A percentile compares a stretch with the other conserved stretches of the same genome.
These are phyloP conservation scores for Agelastica alni DNA, from an alignment of 2,888 invertebrate species.

Conservation along the genomic window DNA sequence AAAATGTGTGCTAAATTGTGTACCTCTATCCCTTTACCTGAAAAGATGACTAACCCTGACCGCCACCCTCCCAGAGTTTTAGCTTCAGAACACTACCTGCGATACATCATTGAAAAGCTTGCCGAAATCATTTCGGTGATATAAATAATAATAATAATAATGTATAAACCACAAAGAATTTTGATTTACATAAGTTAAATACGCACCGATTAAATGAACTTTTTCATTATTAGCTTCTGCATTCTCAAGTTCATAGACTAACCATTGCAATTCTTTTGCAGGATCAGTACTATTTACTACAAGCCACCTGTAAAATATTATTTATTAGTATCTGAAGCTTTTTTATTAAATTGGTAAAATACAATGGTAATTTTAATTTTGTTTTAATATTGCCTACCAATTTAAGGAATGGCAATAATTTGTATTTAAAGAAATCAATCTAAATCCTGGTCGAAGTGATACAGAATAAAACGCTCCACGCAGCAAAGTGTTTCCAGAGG, in stretches of 20 bases:
- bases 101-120: too few species aligned
- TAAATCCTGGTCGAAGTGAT: conserved; percentile 83
- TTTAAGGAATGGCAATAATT: conserved; percentile 94
- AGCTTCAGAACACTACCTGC: too few species aligned
- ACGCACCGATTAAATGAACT: conserved; percentile 86
- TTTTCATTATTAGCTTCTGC: conserved; percentile 92
- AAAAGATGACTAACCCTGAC: too few species aligned
- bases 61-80: too few species aligned
- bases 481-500: conserved; percentile 77
- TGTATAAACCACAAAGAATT: too few species aligned
- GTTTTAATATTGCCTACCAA: conserved; percentile 64
- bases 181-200: too few species aligned
- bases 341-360: not conserved
- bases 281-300: conserved; percentile 96
- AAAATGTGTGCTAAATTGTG: too few species aligned
- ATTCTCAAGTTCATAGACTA: conserved; percentile 87
- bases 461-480: conserved; percentile 92
- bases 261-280: conserved; percentile 91
- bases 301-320: conserved; percentile 69
- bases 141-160: too few species aligned
- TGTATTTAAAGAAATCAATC: conserved; percentile 90
- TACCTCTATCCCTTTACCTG: too few species aligned
- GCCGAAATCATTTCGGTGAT: too few species aligned
- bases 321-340: not conserved
- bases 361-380: conserved; percentile 2